Conservation (phyloP, 2,113 vertebrate species). For the Micronycteris hirsuta region DNA sequence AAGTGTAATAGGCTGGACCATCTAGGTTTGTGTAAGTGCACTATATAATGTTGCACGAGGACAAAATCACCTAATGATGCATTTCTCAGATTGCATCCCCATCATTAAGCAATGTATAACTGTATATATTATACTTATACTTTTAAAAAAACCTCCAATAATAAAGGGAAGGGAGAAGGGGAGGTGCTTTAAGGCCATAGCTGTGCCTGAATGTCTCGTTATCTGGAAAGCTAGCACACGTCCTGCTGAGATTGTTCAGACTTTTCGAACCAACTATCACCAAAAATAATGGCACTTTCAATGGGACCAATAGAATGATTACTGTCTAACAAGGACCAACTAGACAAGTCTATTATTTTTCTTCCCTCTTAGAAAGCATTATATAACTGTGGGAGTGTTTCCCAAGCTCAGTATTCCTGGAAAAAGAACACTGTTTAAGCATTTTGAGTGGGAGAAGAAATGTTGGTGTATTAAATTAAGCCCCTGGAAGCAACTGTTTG, state of each 20-base stretch:
- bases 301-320: neutral
- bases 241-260: neutral
- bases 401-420: neutral
- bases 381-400: neutral
- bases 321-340: neutral
- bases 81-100: neutral
- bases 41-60: neutral
- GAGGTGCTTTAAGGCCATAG: neutral
- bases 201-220: neutral
- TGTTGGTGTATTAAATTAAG: neutral
- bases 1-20: neutral
- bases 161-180: neutral
- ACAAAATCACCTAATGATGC: neutral
- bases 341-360: neutral
- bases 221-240: neutral
- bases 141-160: neutral
- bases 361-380: slow-evolving; percentile 2
- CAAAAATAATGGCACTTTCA: neutral
- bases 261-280: neutral
- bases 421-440: neutral
- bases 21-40: neutral
- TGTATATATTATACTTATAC: neutral
- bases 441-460: slow-evolving; percentile 33
- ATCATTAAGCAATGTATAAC: neutral
- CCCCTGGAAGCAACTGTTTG: neutral